These are phyloP conservation scores for Pseudomyrmex concolor DNA, from an alignment of 1,140 invertebrate genomes.

Conservation along the genomic window DNA sequence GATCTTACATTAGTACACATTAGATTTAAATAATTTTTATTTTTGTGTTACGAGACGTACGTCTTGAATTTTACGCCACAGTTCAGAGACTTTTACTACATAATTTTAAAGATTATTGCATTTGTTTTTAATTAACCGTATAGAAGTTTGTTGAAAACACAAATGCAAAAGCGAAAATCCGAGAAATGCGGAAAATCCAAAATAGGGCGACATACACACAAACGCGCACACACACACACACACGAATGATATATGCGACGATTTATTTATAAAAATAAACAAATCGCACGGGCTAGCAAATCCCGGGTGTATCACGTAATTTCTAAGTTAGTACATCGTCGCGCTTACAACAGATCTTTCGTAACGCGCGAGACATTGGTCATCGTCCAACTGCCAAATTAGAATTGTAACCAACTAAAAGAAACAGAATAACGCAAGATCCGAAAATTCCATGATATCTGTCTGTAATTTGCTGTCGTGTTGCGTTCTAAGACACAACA, in stretches of 20 bases:
- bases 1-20: too few relatives aligned
- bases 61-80: too few relatives aligned
- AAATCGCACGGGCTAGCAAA: conserved; percentile 52
- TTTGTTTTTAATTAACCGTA: too few relatives aligned
- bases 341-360: conserved; percentile 60
- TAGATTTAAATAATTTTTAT: too few relatives aligned
- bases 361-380: conserved; percentile 67
- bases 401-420: conserved; percentile 58
- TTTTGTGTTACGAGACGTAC: too few relatives aligned
- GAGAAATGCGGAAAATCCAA: conserved; percentile 25
- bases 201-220: not conserved
- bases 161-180: conserved; percentile 7
- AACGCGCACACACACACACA: too few relatives aligned
- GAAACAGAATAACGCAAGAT: conserved; percentile 11
- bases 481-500: not conserved
- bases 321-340: conserved; percentile 66
- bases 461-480: not conserved
- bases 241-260: not conserved
- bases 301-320: conserved; percentile 66
- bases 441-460: not conserved
- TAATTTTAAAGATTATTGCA: not conserved
- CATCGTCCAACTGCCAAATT: conserved; percentile 71
- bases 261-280: conserved; percentile 59
- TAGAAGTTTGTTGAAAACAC: not conserved
- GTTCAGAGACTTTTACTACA: not conserved